Base-by-base conservation (phyloP, 2,113 vertebrate genomes). In the Sarotherodon lohbergeri region DNA sequence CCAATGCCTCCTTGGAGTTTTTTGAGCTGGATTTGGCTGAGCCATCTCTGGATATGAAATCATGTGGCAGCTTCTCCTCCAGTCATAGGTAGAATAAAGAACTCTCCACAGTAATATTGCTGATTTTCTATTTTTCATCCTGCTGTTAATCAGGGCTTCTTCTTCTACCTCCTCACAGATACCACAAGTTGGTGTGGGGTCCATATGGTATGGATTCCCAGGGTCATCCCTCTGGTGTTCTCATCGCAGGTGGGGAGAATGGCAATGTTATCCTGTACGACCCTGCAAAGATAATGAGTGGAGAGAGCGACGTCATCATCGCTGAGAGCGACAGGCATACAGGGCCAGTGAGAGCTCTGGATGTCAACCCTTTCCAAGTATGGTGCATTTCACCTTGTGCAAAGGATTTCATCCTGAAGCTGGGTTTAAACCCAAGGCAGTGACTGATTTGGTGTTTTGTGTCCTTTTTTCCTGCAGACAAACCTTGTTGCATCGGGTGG, bases 111-210 rank as follows among this genome's bases (percentile, higher is more conserved):
- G 27, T 34, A 52, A 2, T n/a, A 19, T 78, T 8, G 3, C 17
- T 41, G 1, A n/a, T 29, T 78, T 52, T 78, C 29, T 34, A n/a
- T 34, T 78, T 50, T n/a, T 10, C 0, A 3, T 80, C 13, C 24
- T 34, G 36, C 83, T 43, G 11, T n/a, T 88, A 36, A 55, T 39
- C n/a, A 27, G 1, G 10, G 52, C 63, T 39, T 68, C 43, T 59
- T 22, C 34, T 27, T 54, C 32, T 63, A 22, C 43, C 14, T 41
- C 41, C 29, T 5, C 13, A 8, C 93, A 99, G 98, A 94, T 99
- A 99, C 93, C 98, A 99, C 95, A 99, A 98, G 83, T 96, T 99
- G 89, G 98, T 98, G 57, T 99, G 99, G 99, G 97, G 97, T 13
- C 97, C 98, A 0, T 96, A 97, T 85, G 97, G 94, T 16, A 96